Evolutionary conservation across 2,888 invertebrate species (phyloP).

Genomic region (Theodoxus fluviatilis): DNA sequence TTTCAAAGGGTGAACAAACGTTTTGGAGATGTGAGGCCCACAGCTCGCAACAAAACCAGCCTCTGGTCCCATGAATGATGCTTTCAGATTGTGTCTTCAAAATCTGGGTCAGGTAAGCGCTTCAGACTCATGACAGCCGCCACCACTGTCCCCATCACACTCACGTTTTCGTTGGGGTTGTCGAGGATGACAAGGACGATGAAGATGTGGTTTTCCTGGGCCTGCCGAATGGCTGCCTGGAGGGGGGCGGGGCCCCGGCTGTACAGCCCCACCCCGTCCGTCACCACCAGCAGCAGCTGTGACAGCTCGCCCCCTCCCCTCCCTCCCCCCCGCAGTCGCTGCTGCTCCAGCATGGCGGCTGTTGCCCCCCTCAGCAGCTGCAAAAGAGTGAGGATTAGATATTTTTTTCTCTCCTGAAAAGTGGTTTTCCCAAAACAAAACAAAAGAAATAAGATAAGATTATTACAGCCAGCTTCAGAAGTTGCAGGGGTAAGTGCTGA

Average conservation of each 20-base stretch:
- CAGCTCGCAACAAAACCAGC: not conserved
- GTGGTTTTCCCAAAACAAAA: not conserved
- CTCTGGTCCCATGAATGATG: not conserved
- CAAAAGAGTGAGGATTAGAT: no score
- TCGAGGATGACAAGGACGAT: constrained; percentile 95
- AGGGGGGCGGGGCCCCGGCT: constrained; percentile 82
- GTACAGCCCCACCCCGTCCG: constrained; percentile 93
- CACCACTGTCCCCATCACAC: no score
- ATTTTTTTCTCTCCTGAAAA: no score
- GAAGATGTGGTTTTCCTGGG: constrained; percentile 84
- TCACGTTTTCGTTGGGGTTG: constrained; percentile 86
- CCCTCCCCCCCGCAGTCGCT: constrained; percentile 42
- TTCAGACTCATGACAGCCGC: not conserved
- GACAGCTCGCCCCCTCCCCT: constrained; percentile 64
- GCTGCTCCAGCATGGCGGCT: constrained; percentile 69
- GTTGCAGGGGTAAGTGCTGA: no score
- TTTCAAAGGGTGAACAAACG: not conserved
- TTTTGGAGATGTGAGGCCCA: not conserved
- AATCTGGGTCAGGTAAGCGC: not conserved
- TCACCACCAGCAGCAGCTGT: constrained; percentile 88
- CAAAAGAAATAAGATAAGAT: not conserved
- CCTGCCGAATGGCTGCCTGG: constrained; percentile 79
- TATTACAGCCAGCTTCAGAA: not conserved
- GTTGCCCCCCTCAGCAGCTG: constrained; percentile 79
- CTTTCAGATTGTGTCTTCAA: not conserved